Evolutionary conservation across 2,113 vertebrate genomes (phyloP), one percentile per base, ranked within the genome.

Genomic region (Semnornis frantzii): DNA sequence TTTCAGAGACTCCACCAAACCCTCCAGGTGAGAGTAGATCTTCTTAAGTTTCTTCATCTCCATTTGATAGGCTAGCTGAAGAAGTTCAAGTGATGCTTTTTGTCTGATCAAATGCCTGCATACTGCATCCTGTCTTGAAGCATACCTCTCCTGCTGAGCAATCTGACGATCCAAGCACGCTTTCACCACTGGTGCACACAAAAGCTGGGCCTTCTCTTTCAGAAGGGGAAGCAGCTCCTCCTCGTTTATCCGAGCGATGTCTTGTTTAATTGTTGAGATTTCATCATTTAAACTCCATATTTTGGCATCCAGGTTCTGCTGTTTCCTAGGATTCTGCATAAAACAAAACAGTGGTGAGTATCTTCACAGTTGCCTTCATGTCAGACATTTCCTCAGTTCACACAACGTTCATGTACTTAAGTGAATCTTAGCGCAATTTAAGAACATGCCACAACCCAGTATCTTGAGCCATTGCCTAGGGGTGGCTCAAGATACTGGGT

Each of bases 51-150:
- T 98, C 82, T 97, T 98, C 68, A 98, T 86, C 94, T 99, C 99
- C 83, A 98, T 95, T 95, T 99, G 98, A 95, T 96, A 99, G 48
- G 97, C 97, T 78, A 99, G 90, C 54, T 97, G 98, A 57, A 99
- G 84, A 89, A 99, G 95, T 39, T 99, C 99, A 94, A 99, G 98
- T 12, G 98, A 98, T 9, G 98, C 98, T 89, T 98, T 99, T 93
- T 99, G 99, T 58, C 97, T 98, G 76, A 99, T 96, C 37, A 99
- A 95, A 88, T 98, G 98, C 92, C 97, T 97, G 33, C 97, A 97
- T 76, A 99, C 97, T 90, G 98, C 97, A 77, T 98, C 96, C 97
- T 99, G 99, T 82, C 96, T 98, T 73, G 97, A 97, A 57, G 98
- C 97, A 57, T 97, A 98, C 89, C 89, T 97, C 31, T 98, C 97